Percentiles rank a stretch among this genome's conserved stretches.
Conservation (phyloP, 2,797 vertebrate species). For the Dendrocincla tyrannina region DNA sequence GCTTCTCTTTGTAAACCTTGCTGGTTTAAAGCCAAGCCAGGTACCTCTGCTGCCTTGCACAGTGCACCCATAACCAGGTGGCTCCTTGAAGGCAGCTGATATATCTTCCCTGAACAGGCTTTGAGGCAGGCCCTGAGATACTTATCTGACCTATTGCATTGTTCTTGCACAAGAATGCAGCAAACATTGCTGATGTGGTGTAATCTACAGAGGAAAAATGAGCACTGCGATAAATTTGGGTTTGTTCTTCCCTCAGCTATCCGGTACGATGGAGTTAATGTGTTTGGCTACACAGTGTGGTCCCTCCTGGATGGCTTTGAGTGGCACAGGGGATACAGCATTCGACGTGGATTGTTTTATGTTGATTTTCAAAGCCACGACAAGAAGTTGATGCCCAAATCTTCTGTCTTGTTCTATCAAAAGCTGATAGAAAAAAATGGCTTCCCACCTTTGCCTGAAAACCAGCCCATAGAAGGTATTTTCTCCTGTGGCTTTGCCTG, state of each 20-base stretch:
- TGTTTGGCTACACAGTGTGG: conserved; percentile 96
- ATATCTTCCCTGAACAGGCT: background rate
- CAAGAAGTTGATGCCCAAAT: conserved; percentile 90
- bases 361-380: conserved; percentile 91
- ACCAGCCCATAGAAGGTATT: conserved; percentile 82
- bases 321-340: conserved; percentile 91
- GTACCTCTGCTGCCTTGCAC: background rate
- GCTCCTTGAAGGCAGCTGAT: background rate
- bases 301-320: conserved; percentile 95
- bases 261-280: conserved; percentile 83
- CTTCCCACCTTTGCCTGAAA: conserved; percentile 90
- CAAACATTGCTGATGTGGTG: background rate
- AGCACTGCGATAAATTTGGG: background rate
- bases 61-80: background rate
- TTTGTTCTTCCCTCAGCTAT: conserved; percentile 82
- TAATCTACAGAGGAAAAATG: background rate
- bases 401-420: conserved; percentile 93
- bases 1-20: background rate
- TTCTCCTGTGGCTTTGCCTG: conserved; percentile 94
- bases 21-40: background rate
- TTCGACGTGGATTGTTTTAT: conserved; percentile 92
- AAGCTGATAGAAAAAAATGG: conserved; percentile 92
- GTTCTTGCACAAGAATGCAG: background rate
- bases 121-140: background rate
- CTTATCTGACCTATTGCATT: background rate